Evolutionary conservation across 1,140 invertebrate species (phyloP).

Genomic region (Triops cancriformis): DNA sequence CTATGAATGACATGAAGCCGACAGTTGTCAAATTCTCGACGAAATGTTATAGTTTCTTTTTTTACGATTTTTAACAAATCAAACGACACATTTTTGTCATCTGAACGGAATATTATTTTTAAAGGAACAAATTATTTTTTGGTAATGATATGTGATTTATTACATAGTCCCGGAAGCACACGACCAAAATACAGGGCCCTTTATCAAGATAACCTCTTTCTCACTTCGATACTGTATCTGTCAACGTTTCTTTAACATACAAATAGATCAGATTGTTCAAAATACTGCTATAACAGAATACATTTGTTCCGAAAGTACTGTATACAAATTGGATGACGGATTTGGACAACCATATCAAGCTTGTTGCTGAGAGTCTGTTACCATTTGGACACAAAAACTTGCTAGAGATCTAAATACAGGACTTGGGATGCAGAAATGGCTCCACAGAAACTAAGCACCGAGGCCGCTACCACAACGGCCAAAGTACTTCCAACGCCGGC

Average conservation of each 20-base stretch:
- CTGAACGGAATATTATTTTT: too few relatives aligned
- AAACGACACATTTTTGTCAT: too few relatives aligned
- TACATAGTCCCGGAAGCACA: background rate
- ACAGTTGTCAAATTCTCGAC: too few relatives aligned
- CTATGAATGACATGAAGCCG: too few relatives aligned
- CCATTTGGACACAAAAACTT: background rate
- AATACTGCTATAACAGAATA: too few relatives aligned
- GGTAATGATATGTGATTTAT: background rate
- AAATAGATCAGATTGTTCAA: too few relatives aligned
- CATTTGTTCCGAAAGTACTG: background rate
- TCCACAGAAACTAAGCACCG: constrained; percentile 73
- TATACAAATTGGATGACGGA: background rate
- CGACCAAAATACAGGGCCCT: background rate
- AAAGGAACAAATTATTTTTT: too few relatives aligned
- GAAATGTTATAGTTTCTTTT: too few relatives aligned
- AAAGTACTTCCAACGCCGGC: constrained; percentile 65
- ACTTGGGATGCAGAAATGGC: constrained; percentile 75
- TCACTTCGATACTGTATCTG: background rate
- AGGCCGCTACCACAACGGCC: constrained; percentile 66
- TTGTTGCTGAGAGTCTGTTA: background rate
- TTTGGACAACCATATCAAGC: background rate
- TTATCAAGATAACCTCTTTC: background rate
- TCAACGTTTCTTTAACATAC: background rate
- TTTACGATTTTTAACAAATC: too few relatives aligned
- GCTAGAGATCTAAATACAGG: constrained; percentile 74